Conservation (phyloP, 2,888 invertebrate species). For the Erebia ligea region DNA sequence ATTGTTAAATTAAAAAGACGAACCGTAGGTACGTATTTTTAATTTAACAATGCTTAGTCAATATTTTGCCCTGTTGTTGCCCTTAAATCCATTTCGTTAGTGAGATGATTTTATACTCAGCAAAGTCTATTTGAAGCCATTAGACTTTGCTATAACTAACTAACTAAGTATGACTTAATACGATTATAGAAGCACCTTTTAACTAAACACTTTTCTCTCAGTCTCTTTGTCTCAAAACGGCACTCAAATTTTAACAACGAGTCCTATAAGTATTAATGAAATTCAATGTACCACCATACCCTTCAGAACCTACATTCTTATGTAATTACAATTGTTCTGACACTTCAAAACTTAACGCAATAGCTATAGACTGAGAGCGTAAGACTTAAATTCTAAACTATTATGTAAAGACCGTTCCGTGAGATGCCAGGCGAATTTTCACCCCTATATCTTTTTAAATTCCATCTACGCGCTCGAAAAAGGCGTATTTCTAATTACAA, state of each 20-base stretch:
- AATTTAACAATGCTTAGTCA: background rate
- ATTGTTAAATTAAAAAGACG: background rate
- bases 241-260: conserved; percentile 6
- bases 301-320: conserved; percentile 20
- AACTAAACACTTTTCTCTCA: background rate
- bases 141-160: background rate
- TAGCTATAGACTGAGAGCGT: conserved; percentile 3
- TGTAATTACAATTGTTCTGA: conserved; percentile 19
- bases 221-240: conserved; percentile 4
- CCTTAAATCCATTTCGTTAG: background rate
- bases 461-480: too few relatives aligned
- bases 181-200: background rate
- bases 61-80: background rate
- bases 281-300: conserved; percentile 26
- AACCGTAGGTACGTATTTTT: too few relatives aligned
- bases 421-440: too few relatives aligned
- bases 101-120: too few relatives aligned
- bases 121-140: background rate
- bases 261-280: conserved; percentile 15
- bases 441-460: too few relatives aligned
- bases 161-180: background rate
- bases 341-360: conserved; percentile 26
- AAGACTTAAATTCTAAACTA: background rate
- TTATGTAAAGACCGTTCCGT: background rate
- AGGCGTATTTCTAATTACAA: too few relatives aligned